Conservation (phyloP, 2,113 vertebrate genomes). For the Nestor notabilis region DNA sequence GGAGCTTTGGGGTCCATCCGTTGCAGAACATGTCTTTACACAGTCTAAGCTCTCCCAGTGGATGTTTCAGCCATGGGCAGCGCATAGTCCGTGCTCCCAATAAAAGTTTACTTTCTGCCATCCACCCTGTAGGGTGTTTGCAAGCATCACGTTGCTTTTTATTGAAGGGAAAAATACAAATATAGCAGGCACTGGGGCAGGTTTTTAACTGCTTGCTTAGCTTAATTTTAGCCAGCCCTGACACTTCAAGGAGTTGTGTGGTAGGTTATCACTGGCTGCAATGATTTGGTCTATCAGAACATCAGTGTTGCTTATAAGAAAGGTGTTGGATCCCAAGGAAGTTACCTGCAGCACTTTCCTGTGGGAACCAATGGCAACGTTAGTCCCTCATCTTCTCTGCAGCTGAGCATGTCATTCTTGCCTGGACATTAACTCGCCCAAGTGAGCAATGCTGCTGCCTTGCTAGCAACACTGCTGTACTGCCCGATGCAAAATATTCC, state of each 20-base stretch:
- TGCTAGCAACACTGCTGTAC: neutral
- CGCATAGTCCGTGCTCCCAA: fast-evolving
- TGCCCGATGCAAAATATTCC: too few relatives aligned
- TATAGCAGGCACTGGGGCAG: neutral
- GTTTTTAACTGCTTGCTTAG: neutral
- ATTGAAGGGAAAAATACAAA: neutral
- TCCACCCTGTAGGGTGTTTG: too few relatives aligned
- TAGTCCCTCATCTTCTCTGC: neutral
- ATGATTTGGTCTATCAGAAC: neutral
- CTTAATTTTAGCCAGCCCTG: neutral
- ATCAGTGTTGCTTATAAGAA: neutral
- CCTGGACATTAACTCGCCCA: neutral
- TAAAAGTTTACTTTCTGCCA: neutral
- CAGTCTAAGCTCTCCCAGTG: neutral
- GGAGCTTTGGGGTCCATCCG: neutral
- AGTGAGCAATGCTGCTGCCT: neutral
- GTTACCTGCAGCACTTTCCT: neutral
- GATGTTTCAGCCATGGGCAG: fast-evolving
- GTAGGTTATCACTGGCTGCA: neutral
- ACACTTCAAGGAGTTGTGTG: neutral
- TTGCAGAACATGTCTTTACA: neutral
- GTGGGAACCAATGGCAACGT: fast-evolving
- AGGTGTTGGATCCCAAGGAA: neutral
- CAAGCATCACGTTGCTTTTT: neutral
- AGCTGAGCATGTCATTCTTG: fast-evolving